These are phyloP conservation scores for Neoaliturus tenellus DNA, from an alignment of 2,888 invertebrate species.

Conservation along the genomic window DNA sequence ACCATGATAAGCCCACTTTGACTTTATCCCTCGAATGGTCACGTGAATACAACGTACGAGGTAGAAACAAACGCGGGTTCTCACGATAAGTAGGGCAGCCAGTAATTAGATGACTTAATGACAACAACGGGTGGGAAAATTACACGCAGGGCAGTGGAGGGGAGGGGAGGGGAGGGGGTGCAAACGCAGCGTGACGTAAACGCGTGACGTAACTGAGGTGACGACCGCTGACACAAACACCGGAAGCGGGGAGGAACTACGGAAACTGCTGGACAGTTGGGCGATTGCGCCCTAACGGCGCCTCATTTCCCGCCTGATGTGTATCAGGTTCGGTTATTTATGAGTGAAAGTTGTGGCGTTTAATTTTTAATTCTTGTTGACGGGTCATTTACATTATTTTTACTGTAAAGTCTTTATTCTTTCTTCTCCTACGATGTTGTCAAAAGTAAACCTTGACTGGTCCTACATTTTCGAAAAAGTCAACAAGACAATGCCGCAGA, in stretches of 20 bases:
- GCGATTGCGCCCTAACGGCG: constrained; percentile 2
- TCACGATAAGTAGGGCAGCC: not conserved
- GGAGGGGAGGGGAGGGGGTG: not conserved
- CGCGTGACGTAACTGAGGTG: not conserved
- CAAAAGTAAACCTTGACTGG: too few species aligned
- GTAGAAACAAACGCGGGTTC: not conserved
- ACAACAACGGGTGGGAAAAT: constrained; percentile 14
- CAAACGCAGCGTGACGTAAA: not conserved
- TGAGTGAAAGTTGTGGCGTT: not conserved
- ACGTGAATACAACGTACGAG: not conserved
- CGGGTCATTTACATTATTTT: too few species aligned
- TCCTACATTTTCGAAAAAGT: too few species aligned
- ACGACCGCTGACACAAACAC: constrained; percentile 18
- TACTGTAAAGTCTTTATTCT: too few species aligned
- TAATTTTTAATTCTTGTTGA: too few species aligned
- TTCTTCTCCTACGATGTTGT: too few species aligned
- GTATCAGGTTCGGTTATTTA: not conserved
- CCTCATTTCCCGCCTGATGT: not conserved
- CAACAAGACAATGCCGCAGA: too few species aligned
- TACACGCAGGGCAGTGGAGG: not conserved
- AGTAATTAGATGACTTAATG: constrained; percentile 27
- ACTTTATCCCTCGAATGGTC: too few species aligned
- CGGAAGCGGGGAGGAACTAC: constrained; percentile 23
- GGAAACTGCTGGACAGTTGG: constrained; percentile 16
- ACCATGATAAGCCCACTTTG: too few species aligned